These are phyloP conservation scores for Diachasma alloeum DNA, from an alignment of 1,140 invertebrate genomes.

Conservation along the genomic window DNA sequence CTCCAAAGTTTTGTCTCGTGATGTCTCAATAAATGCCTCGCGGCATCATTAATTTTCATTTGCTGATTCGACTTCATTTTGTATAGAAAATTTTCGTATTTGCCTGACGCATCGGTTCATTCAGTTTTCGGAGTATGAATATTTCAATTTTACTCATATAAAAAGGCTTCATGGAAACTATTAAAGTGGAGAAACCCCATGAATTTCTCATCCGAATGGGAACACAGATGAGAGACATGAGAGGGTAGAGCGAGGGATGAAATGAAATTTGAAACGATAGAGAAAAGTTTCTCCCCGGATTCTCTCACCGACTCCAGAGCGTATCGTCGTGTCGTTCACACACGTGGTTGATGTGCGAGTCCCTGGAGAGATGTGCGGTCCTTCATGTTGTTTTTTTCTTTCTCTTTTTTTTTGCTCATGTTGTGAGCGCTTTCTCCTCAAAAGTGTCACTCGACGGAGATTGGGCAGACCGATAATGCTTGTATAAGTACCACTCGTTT, in stretches of 20 bases:
- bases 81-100: too few relatives aligned
- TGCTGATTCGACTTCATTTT: too few relatives aligned
- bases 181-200: slow-evolving; percentile 18
- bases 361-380: not conserved
- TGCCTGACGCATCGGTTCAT: too few relatives aligned
- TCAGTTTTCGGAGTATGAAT: too few relatives aligned
- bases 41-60: too few relatives aligned
- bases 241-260: not conserved
- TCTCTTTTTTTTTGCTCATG: not conserved
- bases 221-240: too few relatives aligned
- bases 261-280: slow-evolving; percentile 24
- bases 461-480: slow-evolving; percentile 25
- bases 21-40: too few relatives aligned
- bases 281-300: slow-evolving; percentile 17
- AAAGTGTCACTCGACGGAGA: slow-evolving; percentile 19
- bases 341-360: not conserved
- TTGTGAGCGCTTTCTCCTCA: not conserved
- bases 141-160: not conserved
- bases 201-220: slow-evolving; percentile 20
- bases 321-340: slow-evolving; percentile 12
- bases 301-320: not conserved
- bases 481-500: not conserved
- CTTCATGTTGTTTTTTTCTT: not conserved
- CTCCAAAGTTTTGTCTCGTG: too few relatives aligned
- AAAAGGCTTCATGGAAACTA: slow-evolving; percentile 17